Evolutionary conservation across 1,140 invertebrate species (phyloP), one percentile per base, ranked within the genome.

Genomic region (Bombus confusus): DNA sequence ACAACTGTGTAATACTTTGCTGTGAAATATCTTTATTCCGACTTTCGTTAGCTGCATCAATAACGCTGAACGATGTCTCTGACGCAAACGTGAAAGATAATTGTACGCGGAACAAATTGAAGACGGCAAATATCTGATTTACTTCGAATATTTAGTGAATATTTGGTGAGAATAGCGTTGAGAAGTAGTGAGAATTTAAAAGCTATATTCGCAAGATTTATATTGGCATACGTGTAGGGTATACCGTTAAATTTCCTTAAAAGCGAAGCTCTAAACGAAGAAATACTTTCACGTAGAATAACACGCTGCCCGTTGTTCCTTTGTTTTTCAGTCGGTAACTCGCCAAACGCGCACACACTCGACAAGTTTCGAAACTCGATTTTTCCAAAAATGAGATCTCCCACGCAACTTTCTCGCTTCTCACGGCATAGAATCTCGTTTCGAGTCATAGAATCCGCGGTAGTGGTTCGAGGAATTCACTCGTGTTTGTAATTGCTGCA

Each of bases 81-180:
- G 47, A 5, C 2, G 5, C 0, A 18, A 22, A 52, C 0, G 5
- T 3, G 18, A 22, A 52, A 8, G 18, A 22, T 2, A 2, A 18
- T 2, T 2, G 0, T 8, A n/a, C n/a, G 5, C 1, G 0, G 6
- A 6, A 22, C 5, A 0, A 22, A 52, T 22, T 0, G 5, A 18
- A 2, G 2, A 6, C 0, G 0, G 0, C 6, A 22, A 52, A 52
- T 6, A 0, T 18, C 5, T 0, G 5, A 22, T 52, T 22, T 22
- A 22, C 6, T 6, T 52, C 0, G 1, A 47, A 47, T 47, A 18
- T 6, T 0, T 47, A 0, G 13, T 1, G 0, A 2, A 52, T 6
- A 52, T 22, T 18, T 6, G 0, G 0, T 18, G 18, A 52, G 22
- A 6, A 52, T 52, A n/a, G n/a, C n/a, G n/a, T n/a, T n/a, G n/a